Evolutionary conservation across 2,797 vertebrate genomes (phyloP).

Genomic region (Scleropages formosus): DNA sequence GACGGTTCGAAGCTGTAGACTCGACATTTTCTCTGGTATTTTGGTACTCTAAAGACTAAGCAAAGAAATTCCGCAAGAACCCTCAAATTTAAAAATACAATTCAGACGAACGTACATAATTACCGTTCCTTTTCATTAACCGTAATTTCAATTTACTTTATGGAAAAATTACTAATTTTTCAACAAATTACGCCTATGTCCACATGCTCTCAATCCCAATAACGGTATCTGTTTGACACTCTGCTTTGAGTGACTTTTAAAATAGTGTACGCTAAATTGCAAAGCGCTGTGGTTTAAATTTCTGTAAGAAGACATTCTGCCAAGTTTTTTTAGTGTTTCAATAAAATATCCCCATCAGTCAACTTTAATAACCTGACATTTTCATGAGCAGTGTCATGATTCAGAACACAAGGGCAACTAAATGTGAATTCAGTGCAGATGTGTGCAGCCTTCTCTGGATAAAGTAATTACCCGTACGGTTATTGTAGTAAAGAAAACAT

Average conservation of each 20-base stretch:
- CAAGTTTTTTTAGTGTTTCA: neutral
- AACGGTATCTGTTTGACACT: neutral
- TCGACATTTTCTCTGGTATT: too few relatives aligned
- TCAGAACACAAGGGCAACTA: slow-evolving; percentile 13
- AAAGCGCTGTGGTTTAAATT: slow-evolving; percentile 4
- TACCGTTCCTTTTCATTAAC: too few relatives aligned
- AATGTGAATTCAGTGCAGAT: slow-evolving; percentile 20
- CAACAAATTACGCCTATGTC: too few relatives aligned
- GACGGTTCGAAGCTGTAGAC: too few relatives aligned
- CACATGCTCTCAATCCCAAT: slow-evolving; percentile 12
- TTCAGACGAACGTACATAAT: too few relatives aligned
- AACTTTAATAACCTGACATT: slow-evolving; percentile 28
- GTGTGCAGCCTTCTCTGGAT: slow-evolving; percentile 16
- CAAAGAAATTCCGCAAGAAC: too few relatives aligned
- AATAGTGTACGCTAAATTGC: slow-evolving; percentile 4
- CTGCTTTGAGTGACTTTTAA: neutral
- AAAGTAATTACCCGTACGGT: slow-evolving; percentile 26
- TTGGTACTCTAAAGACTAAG: too few relatives aligned
- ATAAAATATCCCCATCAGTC: slow-evolving; percentile 25
- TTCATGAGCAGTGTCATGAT: slow-evolving; percentile 21
- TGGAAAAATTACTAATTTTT: too few relatives aligned
- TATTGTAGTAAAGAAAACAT: slow-evolving; percentile 25
- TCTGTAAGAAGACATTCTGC: neutral
- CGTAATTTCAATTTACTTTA: too few relatives aligned
- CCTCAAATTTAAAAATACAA: too few relatives aligned